phyloP scores from a whole-genome alignment of 2,113 vertebrate species.

The Pseudorhombus dupliciocellatus region DNA sequence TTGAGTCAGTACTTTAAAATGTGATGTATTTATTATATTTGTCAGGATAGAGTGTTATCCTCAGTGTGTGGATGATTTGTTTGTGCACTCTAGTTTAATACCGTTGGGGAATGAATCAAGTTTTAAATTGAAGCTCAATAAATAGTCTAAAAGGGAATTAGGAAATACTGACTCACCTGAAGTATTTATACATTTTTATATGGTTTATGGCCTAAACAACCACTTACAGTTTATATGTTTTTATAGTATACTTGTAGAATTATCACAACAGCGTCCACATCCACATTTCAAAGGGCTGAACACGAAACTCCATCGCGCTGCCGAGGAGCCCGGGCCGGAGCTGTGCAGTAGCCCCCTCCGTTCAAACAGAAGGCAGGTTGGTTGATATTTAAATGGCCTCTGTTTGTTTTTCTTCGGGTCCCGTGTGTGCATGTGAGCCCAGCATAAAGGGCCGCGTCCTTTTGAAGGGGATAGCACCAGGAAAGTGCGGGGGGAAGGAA shows the following conservation, averaged over 20 bases:
- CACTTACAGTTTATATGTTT: background rate
- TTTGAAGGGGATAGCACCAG: slow-evolving; percentile 79
- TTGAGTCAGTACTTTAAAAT: no score
- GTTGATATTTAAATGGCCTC: slow-evolving; percentile 76
- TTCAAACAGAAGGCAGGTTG: slow-evolving; percentile 73
- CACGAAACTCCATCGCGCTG: slow-evolving; percentile 16
- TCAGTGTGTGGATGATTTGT: no score
- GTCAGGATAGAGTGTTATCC: no score
- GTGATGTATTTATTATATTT: no score
- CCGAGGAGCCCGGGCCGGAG: slow-evolving; percentile 7
- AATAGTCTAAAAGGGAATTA: no score
- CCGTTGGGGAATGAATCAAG: no score
- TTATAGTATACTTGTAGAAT: slow-evolving; percentile 10
- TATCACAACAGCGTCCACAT: slow-evolving; percentile 1
- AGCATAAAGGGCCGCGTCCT: slow-evolving; percentile 74
- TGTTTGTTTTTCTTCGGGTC: slow-evolving; percentile 80
- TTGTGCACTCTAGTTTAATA: no score
- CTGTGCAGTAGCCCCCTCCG: slow-evolving; percentile 42
- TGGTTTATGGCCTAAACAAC: background rate
- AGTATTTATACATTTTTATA: no score
- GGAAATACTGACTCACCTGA: background rate
- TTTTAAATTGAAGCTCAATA: no score
- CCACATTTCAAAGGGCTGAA: background rate
- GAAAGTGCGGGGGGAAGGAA: slow-evolving; percentile 81
- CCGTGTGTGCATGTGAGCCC: slow-evolving; percentile 73